Evolutionary conservation across 2,797 vertebrate species (phyloP).

Genomic region (Glossophaga mutica): DNA sequence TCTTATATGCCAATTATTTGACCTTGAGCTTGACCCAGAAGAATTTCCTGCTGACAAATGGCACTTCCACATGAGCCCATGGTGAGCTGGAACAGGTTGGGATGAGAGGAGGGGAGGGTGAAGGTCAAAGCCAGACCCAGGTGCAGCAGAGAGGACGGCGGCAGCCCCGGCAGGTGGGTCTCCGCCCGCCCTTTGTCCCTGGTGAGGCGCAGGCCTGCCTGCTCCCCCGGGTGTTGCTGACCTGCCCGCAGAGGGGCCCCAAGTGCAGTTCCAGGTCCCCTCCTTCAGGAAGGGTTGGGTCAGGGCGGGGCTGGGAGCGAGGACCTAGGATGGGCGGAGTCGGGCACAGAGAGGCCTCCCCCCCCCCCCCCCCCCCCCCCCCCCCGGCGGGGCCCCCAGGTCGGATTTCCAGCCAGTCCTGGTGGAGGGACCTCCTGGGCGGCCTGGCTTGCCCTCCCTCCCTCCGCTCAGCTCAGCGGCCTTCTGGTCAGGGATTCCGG

Average conservation of each 20-base stretch:
- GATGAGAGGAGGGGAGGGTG: neutral
- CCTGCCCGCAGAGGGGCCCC: neutral
- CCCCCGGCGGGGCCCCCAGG: fast-evolving
- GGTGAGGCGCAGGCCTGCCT: no score
- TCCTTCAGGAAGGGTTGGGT: neutral
- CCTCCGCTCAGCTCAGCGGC: no score
- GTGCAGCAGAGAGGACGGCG: neutral
- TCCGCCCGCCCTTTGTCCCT: neutral
- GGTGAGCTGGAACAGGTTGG: neutral
- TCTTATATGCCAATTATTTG: neutral
- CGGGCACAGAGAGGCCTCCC: neutral
- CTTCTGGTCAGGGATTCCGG: neutral
- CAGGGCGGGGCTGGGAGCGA: neutral
- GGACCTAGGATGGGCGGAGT: neutral
- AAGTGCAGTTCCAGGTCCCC: neutral
- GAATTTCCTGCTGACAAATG: neutral
- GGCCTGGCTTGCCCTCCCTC: neutral
- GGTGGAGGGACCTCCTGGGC: neutral
- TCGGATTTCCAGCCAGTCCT: fast-evolving
- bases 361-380: fast-evolving
- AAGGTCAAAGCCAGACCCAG: neutral
- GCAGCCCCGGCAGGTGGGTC: neutral
- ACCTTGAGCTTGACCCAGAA: neutral
- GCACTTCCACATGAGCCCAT: neutral
- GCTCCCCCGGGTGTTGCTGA: neutral